Evolutionary conservation across 2,888 invertebrate species (phyloP).

Genomic region (Acrobasis repandana): DNA sequence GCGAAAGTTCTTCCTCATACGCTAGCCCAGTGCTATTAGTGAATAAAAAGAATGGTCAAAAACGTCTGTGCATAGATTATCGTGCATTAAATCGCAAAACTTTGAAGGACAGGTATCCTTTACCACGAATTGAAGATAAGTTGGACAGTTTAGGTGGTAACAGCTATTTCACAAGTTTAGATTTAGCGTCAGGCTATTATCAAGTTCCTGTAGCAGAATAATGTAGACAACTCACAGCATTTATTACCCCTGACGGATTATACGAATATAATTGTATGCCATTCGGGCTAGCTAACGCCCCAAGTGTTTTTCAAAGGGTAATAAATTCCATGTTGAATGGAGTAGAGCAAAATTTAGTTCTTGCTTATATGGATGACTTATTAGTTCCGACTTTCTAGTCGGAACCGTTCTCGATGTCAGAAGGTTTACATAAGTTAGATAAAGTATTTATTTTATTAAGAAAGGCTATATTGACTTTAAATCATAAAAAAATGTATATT

Average conservation of each 20-base stretch:
- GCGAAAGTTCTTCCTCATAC: constrained; percentile 21
- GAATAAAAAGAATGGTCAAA: constrained; percentile 29
- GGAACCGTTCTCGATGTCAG: constrained; percentile 11
- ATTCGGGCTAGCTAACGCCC: constrained; percentile 31
- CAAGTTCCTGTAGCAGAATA: constrained; percentile 24
- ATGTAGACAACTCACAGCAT: constrained; percentile 27
- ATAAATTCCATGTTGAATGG: constrained; percentile 24
- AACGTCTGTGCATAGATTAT: constrained; percentile 35
- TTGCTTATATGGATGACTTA: constrained; percentile 13
- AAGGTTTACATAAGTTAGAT: constrained; percentile 15
- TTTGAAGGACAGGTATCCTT: constrained; percentile 29
- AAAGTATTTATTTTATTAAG: constrained; percentile 11
- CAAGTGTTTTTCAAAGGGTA: constrained; percentile 25
- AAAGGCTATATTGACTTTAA: constrained; percentile 20
- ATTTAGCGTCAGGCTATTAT: too few species aligned
- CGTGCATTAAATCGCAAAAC: constrained; percentile 31
- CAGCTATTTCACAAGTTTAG: constrained; percentile 26
- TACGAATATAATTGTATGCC: constrained; percentile 31
- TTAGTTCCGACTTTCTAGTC: constrained; percentile 18
- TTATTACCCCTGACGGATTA: constrained; percentile 31
- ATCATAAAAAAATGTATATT: constrained; percentile 28
- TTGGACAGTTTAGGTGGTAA: constrained; percentile 26
- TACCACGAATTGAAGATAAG: constrained; percentile 30
- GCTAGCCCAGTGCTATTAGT: too few species aligned
- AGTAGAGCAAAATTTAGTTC: background rate